phyloP scores from a whole-genome alignment of 1,140 invertebrate species.

The Cydia fagiglandana region DNA sequence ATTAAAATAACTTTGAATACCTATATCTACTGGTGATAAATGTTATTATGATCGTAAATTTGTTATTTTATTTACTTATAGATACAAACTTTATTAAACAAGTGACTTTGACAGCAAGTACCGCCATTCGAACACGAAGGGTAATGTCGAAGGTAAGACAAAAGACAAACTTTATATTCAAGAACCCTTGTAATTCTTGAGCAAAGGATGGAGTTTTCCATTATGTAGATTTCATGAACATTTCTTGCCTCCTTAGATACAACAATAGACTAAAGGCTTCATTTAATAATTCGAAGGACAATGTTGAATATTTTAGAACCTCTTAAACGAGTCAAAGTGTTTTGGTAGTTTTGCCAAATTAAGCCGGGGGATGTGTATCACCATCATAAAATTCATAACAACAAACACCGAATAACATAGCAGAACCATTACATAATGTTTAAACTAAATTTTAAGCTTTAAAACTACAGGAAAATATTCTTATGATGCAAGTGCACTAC shows the following conservation, averaged over 20 bases:
- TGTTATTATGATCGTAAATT: not conserved
- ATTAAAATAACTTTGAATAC: too few species aligned
- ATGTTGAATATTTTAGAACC: conserved; percentile 5
- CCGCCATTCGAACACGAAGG: not conserved
- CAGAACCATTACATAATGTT: too few species aligned
- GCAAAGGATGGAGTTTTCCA: not conserved
- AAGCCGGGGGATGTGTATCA: not conserved
- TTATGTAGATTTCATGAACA: conserved; percentile 3
- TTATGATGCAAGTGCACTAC: too few species aligned
- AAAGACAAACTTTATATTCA: conserved; percentile 3
- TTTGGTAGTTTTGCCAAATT: not conserved
- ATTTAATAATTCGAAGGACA: not conserved
- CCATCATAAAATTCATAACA: too few species aligned
- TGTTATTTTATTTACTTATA: too few species aligned
- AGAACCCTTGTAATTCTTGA: not conserved
- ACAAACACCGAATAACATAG: too few species aligned
- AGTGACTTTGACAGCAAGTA: not conserved
- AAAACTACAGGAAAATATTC: too few species aligned
- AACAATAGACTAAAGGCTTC: not conserved
- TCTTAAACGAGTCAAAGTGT: not conserved
- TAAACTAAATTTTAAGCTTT: too few species aligned
- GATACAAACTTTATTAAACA: too few species aligned
- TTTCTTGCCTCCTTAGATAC: not conserved
- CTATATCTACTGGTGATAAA: too few species aligned
- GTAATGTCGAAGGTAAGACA: not conserved